Evolutionary conservation across 2,888 invertebrate genomes (phyloP), one percentile per base, ranked within the genome.

Genomic region (Erynnis tages): DNA sequence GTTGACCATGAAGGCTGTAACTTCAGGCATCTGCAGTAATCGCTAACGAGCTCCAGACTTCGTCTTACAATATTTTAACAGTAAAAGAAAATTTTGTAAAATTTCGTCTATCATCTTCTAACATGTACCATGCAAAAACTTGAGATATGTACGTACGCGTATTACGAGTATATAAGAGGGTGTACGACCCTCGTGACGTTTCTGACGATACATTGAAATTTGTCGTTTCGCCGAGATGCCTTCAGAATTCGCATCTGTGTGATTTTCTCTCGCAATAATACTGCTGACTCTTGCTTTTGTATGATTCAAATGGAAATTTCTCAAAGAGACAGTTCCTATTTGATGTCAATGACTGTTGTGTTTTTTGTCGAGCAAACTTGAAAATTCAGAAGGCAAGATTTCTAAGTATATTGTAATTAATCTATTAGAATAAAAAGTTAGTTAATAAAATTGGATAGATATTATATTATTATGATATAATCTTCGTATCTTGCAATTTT

Each of bases 141-240:
- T 21, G 35, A 44, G 43, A 44, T 71, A 64, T 71, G 66, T 70
- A 63, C 70, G 66, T 50, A 73, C 69, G 73, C 79, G 74, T 45
- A 53, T 45, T 25, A 79, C n/a, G n/a, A n/a, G n/a, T n/a, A n/a
- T 73, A 46, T 75, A 69, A 63, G 64, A 70, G 73, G 75, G 74
- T 57, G 71, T 66, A 46, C 63, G 65, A 62, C 76, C 77, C 76
- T 67, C 61, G 48, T 48, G 43, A 45, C 62, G 60, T 66, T 65
- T 67, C 65, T 13, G 66, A 69, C 71, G 74, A 75, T 76, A 77
- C 79, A 84, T 82, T 81, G 82, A 85, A 84, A 84, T 83, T 85
- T 85, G 84, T 85, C 80, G 71, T 71, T 67, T 63, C 65, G 65
- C 48, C 64, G 66, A 62, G 64, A 59, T 63, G 67, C 62, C 66